phyloP scores from a whole-genome alignment of 2,888 invertebrate species.

The Conomelus anceps region DNA sequence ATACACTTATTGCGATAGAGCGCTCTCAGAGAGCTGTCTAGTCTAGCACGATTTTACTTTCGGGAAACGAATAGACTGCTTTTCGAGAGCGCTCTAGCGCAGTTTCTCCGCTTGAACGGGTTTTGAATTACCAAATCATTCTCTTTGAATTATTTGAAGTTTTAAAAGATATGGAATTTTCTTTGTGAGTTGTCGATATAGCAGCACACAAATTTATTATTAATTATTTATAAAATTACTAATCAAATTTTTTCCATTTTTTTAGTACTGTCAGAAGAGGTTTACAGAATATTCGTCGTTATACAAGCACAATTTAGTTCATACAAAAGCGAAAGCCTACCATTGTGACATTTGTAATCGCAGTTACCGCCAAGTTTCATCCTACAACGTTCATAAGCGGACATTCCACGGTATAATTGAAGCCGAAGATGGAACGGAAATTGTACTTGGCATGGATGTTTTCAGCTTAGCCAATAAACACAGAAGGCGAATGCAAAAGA shows the following conservation, averaged over 20 bases:
- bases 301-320: conserved; percentile 59
- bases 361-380: conserved; percentile 54
- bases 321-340: conserved; percentile 53
- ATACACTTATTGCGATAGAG: too few species aligned
- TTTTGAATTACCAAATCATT: too few species aligned
- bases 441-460: conserved; percentile 29
- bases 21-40: too few species aligned
- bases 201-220: too few species aligned
- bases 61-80: too few species aligned
- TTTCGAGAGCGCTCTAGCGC: too few species aligned
- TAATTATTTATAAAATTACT: too few species aligned
- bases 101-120: too few species aligned
- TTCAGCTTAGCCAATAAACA: background rate
- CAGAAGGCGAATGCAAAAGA: background rate
- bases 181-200: too few species aligned
- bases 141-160: too few species aligned
- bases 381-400: conserved; percentile 54
- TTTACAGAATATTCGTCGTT: conserved; percentile 65
- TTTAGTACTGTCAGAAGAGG: conserved; percentile 53
- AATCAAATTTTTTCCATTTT: conserved; percentile 24
- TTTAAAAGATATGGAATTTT: too few species aligned
- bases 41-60: too few species aligned
- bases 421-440: conserved; percentile 43
- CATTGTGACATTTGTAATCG: conserved; percentile 53
- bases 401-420: conserved; percentile 47